A percentile compares a stretch with the other conserved stretches of the same genome.
These are phyloP conservation scores for Spea bombifrons DNA, from an alignment of 2,113 vertebrate species.

Conservation along the genomic window DNA sequence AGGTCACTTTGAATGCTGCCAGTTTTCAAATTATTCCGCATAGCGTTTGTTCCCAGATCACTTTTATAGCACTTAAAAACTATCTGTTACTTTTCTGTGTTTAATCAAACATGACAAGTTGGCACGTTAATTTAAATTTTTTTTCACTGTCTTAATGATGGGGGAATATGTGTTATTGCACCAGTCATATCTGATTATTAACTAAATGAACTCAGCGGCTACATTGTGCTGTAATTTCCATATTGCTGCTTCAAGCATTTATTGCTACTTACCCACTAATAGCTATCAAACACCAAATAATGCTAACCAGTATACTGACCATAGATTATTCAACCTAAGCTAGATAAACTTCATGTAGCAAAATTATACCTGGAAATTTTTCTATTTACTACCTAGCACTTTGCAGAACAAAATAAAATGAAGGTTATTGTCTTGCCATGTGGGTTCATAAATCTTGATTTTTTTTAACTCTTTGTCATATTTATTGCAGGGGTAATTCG, in stretches of 20 bases:
- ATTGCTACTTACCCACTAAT: neutral
- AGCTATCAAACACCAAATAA: neutral
- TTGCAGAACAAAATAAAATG: constrained; percentile 42
- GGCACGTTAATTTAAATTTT: constrained; percentile 34
- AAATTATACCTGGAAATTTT: neutral
- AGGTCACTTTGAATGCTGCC: constrained; percentile 25
- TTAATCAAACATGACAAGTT: constrained; percentile 45
- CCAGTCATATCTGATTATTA: neutral
- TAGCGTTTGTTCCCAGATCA: neutral
- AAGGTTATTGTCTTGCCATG: constrained; percentile 23
- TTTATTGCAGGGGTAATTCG: constrained; percentile 93
- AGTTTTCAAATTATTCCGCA: constrained; percentile 9
- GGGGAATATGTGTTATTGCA: constrained; percentile 28
- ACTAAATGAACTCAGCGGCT: constrained; percentile 38
- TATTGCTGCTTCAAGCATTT: neutral
- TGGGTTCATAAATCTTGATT: constrained; percentile 22
- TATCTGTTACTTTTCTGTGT: constrained; percentile 28
- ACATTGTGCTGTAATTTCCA: constrained; percentile 16
- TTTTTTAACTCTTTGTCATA: constrained; percentile 51
- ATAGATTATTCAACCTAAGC: constrained; percentile 39
- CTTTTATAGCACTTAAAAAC: constrained; percentile 25
- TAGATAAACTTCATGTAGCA: too few species aligned
- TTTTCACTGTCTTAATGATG: constrained; percentile 15
- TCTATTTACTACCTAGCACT: constrained; percentile 28
- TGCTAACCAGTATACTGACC: neutral